A percentile compares a stretch with the other conserved stretches of the same genome.
phyloP scores from a whole-genome alignment of 1,140 invertebrate species.

The Macrobrachium rosenbergii region DNA sequence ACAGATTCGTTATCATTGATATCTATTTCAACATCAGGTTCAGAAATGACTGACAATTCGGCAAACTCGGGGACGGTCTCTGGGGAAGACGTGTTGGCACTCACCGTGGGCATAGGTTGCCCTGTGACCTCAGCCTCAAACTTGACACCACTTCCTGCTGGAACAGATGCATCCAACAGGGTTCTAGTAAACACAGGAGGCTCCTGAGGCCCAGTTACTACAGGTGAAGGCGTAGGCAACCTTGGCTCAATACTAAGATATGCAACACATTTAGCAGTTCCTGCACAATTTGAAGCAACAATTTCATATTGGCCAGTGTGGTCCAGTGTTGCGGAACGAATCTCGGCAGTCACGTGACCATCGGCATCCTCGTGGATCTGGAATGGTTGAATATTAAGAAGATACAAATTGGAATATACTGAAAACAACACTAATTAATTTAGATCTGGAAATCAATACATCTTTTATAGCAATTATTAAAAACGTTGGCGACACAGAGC shows the following conservation, averaged over 20 bases:
- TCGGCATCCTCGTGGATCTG: slow-evolving; percentile 67
- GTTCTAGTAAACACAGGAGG: slow-evolving; percentile 79
- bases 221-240: slow-evolving; percentile 69
- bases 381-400: neutral
- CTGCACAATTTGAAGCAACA: slow-evolving; percentile 79
- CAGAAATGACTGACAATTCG: no score
- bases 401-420: neutral
- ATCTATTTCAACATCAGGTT: slow-evolving; percentile 30
- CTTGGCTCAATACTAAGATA: slow-evolving; percentile 75
- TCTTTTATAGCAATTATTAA: no score
- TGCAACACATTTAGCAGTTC: slow-evolving; percentile 86
- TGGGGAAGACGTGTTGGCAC: slow-evolving; percentile 28
- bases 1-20: slow-evolving; percentile 2
- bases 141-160: slow-evolving; percentile 75
- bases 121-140: slow-evolving; percentile 82
- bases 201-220: slow-evolving; percentile 72
- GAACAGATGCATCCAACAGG: slow-evolving; percentile 74
- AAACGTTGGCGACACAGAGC: no score
- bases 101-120: slow-evolving; percentile 81
- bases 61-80: neutral
- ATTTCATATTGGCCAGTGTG: slow-evolving; percentile 84
- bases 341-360: slow-evolving; percentile 75
- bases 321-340: slow-evolving; percentile 74
- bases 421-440: neutral
- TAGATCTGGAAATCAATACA: no score